These are phyloP conservation scores for Ashinkailepas kermadecensis DNA, from an alignment of 2,888 invertebrate species.

Conservation along the genomic window DNA sequence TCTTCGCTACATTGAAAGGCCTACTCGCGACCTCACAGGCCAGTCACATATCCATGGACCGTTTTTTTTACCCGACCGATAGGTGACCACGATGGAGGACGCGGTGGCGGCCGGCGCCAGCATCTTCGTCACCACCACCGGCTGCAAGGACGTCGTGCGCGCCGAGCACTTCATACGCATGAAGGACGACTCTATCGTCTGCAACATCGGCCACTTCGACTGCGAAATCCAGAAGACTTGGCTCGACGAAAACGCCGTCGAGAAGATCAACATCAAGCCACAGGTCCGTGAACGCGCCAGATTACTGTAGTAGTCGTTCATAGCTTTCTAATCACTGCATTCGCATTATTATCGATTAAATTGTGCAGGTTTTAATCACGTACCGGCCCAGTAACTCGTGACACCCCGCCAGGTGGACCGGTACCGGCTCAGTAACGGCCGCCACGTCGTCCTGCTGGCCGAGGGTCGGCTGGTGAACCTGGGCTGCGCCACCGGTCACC, in stretches of 20 bases:
- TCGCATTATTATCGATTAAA: no score
- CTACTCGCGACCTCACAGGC: no score
- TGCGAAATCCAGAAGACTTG: conserved; percentile 95
- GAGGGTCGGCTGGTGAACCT: conserved; percentile 95
- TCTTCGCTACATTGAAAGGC: no score
- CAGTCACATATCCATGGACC: no score
- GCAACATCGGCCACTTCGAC: conserved; percentile 99
- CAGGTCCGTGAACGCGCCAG: conserved; percentile 56
- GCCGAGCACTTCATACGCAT: conserved; percentile 83
- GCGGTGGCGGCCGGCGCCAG: conserved; percentile 75
- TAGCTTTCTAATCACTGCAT: no score
- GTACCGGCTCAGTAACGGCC: conserved; percentile 78
- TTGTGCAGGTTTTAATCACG: no score
- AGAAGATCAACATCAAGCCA: conserved; percentile 89
- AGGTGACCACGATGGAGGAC: conserved; percentile 92
- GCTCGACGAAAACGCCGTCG: conserved; percentile 79
- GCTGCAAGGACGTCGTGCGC: conserved; percentile 83
- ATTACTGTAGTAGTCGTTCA: no score
- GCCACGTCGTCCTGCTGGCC: conserved; percentile 87
- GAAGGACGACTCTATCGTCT: conserved; percentile 94
- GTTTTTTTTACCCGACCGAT: conserved; percentile 37
- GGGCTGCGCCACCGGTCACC: conserved; percentile 97
- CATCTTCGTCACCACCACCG: conserved; percentile 96
- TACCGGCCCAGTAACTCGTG: no score
- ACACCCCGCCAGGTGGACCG: conserved; percentile 31